phyloP scores from a whole-genome alignment of 2,888 invertebrate genomes.

The Frankliniella fusca region DNA sequence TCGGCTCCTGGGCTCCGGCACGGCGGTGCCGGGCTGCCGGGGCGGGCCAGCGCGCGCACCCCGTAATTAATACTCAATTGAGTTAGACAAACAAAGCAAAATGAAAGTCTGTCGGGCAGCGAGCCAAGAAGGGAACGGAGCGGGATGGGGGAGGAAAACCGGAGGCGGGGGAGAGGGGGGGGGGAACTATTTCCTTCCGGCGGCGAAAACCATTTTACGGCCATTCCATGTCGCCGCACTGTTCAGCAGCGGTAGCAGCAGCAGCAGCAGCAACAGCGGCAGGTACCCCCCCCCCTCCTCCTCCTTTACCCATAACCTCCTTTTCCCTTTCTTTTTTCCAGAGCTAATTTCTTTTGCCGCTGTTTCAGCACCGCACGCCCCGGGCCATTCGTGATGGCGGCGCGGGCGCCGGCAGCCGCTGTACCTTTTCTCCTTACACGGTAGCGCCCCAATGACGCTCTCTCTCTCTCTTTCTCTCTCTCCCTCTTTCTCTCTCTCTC shows the following conservation, averaged over 20 bases:
- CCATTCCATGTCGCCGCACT: neutral
- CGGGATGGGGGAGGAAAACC: neutral
- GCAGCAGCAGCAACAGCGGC: no score
- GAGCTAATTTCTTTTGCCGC: no score
- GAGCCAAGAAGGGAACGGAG: neutral
- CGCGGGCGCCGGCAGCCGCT: no score
- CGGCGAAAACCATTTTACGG: no score
- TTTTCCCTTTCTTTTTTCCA: no score
- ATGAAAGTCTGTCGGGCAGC: slow-evolving; percentile 20
- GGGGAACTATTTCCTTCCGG: neutral
- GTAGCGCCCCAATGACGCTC: neutral
- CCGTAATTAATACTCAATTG: slow-evolving; percentile 26
- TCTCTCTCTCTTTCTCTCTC: neutral
- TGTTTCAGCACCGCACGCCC: no score
- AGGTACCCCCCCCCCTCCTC: no score
- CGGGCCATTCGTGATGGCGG: no score
- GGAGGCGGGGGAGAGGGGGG: neutral
- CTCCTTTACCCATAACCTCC: no score
- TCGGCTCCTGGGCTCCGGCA: neutral
- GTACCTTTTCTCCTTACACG: no score
- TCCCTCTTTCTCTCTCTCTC: neutral
- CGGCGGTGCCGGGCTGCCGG: neutral
- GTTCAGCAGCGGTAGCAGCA: neutral
- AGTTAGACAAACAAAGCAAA: slow-evolving; percentile 23
- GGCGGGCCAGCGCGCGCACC: neutral